Percentiles rank a stretch among this genome's conserved stretches.
These are phyloP conservation scores for Ophraella communa DNA, from an alignment of 2,888 invertebrate genomes.

Conservation along the genomic window DNA sequence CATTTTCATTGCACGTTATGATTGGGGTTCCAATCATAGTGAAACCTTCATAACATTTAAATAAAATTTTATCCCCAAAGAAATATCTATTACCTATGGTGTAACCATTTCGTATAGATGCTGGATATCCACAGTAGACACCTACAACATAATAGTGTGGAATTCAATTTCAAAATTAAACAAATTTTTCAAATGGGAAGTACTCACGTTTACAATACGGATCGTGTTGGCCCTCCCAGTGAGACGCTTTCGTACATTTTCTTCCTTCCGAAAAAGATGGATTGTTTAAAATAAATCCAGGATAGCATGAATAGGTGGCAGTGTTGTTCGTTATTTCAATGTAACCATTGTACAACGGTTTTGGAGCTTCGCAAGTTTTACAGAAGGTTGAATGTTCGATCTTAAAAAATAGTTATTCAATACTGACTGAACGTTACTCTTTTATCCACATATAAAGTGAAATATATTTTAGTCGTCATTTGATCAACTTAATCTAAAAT, in stretches of 20 bases:
- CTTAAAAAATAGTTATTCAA: slow-evolving; percentile 34
- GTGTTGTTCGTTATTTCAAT: slow-evolving; percentile 58
- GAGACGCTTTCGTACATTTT: slow-evolving; percentile 63
- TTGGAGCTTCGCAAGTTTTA: slow-evolving; percentile 60
- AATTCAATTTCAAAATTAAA: too few relatives aligned
- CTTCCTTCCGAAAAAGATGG: slow-evolving; percentile 49
- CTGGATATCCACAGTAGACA: slow-evolving; percentile 65
- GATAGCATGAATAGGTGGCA: slow-evolving; percentile 61
- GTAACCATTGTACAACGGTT: slow-evolving; percentile 59
- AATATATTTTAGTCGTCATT: too few relatives aligned
- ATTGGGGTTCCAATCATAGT: slow-evolving; percentile 64
- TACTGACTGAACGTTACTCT: too few relatives aligned
- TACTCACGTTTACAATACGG: slow-evolving; percentile 62
- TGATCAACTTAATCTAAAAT: too few relatives aligned
- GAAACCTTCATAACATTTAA: slow-evolving; percentile 67
- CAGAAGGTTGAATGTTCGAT: slow-evolving; percentile 66
- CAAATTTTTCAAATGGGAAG: not conserved
- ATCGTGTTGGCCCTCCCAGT: slow-evolving; percentile 61
- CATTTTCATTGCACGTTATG: slow-evolving; percentile 66
- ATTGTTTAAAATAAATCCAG: slow-evolving; percentile 55
- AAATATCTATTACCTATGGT: slow-evolving; percentile 60
- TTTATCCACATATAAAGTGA: too few relatives aligned
- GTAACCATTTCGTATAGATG: slow-evolving; percentile 64
- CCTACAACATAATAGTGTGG: slow-evolving; percentile 59
- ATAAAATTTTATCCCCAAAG: slow-evolving; percentile 61